A percentile compares a stretch with the other conserved stretches of the same genome.
phyloP scores from a whole-genome alignment of 2,797 vertebrate species.

The Eleutherodactylus coqui region DNA sequence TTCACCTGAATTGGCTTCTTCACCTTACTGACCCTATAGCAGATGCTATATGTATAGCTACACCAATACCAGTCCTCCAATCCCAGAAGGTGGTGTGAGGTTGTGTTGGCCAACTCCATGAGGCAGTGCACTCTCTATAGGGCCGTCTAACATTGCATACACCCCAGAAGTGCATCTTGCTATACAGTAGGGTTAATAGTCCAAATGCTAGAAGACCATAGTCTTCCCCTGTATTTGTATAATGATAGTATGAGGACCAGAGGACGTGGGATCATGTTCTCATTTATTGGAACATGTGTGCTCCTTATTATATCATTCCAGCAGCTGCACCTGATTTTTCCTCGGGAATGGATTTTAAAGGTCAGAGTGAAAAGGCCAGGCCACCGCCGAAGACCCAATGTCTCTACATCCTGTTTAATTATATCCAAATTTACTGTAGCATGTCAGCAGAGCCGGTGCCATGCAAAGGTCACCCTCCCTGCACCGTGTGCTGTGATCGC shows the following conservation, averaged over 20 bases:
- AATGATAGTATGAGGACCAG: not conserved
- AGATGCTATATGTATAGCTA: not conserved
- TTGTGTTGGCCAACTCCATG: not conserved
- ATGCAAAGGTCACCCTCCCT: slow-evolving; percentile 70
- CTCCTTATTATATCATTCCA: not conserved
- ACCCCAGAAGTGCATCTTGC: not conserved
- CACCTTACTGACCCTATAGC: not conserved
- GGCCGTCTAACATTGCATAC: not conserved
- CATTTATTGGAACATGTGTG: slow-evolving; percentile 60
- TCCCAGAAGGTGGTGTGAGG: not conserved
- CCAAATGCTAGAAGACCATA: not conserved
- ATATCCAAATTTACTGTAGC: slow-evolving; percentile 73
- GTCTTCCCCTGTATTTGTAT: not conserved
- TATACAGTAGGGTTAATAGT: not conserved
- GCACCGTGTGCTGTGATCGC: slow-evolving; percentile 70
- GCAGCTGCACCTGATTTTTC: slow-evolving; percentile 61
- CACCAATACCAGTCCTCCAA: too few relatives aligned
- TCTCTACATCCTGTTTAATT: slow-evolving; percentile 74
- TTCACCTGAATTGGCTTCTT: not conserved
- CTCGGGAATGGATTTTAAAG: slow-evolving; percentile 69
- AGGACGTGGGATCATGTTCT: not conserved
- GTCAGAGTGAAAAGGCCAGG: slow-evolving; percentile 67
- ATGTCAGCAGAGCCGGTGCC: slow-evolving; percentile 69
- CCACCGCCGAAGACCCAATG: slow-evolving; percentile 62
- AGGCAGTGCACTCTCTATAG: not conserved